These are phyloP conservation scores for Mesochorus sp. DNA, from an alignment of 2,888 invertebrate genomes.

Conservation along the genomic window DNA sequence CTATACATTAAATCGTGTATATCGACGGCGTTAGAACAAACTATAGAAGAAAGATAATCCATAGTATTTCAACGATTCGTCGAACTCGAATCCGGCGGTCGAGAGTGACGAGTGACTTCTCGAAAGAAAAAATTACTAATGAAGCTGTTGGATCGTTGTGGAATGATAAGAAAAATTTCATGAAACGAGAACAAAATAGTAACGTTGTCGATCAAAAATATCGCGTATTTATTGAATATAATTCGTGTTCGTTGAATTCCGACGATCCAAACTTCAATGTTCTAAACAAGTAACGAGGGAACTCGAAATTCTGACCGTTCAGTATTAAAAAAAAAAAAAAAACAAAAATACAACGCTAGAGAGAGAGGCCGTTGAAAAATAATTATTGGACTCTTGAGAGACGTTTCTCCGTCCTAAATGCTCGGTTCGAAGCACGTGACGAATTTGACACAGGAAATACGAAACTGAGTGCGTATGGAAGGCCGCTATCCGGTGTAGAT, in stretches of 20 bases:
- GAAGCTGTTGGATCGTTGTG: no score
- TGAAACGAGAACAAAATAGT: neutral
- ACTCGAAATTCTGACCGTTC: conserved; percentile 42
- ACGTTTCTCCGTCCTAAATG: conserved; percentile 19
- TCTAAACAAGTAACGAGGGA: neutral
- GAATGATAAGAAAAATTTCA: no score
- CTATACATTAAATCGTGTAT: neutral
- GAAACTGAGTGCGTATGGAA: conserved; percentile 21
- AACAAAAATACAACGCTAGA: neutral
- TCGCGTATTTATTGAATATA: no score
- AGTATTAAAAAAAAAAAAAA: conserved; percentile 53
- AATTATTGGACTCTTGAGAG: conserved; percentile 8
- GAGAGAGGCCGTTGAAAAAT: neutral
- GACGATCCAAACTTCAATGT: no score
- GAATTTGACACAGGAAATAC: neutral
- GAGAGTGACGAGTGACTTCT: conserved; percentile 17
- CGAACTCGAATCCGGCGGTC: conserved; percentile 37
- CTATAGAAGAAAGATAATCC: conserved; percentile 24
- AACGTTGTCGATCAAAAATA: no score
- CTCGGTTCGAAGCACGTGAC: neutral
- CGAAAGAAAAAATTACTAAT: neutral
- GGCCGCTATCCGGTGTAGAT: conserved; percentile 12
- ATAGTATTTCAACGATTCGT: conserved; percentile 66
- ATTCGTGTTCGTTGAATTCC: no score
- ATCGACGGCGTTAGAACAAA: conserved; percentile 16